Base-by-base conservation (phyloP, 2,797 vertebrate genomes). In the Helicolenus hilgendorfi region DNA sequence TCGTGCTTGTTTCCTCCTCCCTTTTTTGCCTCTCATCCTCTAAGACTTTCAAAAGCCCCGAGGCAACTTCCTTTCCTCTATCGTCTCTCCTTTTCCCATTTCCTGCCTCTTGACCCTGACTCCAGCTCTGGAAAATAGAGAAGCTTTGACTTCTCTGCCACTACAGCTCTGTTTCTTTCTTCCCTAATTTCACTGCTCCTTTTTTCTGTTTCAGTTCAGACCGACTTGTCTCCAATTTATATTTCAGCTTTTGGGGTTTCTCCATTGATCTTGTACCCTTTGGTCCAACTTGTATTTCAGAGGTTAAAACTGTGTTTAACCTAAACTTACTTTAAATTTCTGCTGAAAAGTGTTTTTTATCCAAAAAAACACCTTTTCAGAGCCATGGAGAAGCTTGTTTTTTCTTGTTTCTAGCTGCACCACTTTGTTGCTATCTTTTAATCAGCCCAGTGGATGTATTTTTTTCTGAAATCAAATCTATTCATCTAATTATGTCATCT, bases 81-180 rank as follows among this genome's bases (percentile, higher is more conserved):
- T 85, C 72, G 60, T 85, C 38, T n/a, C 71, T 71, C 59, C 45
- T 89, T 85, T 90, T 74, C 76, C 79, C 41, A 85, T 90, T 90
- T 87, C 87, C 84, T 91, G 81, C 70, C 86, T 90, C 84, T 90
- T 90, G 81, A 86, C 88, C 87, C 85, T 38, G 71, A 92, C 81
- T 85, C 81, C 75, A 79, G 72, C 36, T 77, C 60, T 41, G 67
- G 36, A 83, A 86, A 86, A 90, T 67, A 76, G 33, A 68, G 15
- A 68, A 22, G 56, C 75, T 82, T 72, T 72, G 35, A 91, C 82
- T 91, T 72, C 22, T 84, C 29, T 88, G 83, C 72, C 77, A 77
- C 29, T 22, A 26, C 49, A 9, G 29, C 13, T 72, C n/a, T 24
- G 38, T 65, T 67, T 83, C 18, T 72, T 45, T 62, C 35, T 49